Evolutionary conservation across 2,888 invertebrate genomes (phyloP).

Genomic region (Syrphus vitripennis): DNA sequence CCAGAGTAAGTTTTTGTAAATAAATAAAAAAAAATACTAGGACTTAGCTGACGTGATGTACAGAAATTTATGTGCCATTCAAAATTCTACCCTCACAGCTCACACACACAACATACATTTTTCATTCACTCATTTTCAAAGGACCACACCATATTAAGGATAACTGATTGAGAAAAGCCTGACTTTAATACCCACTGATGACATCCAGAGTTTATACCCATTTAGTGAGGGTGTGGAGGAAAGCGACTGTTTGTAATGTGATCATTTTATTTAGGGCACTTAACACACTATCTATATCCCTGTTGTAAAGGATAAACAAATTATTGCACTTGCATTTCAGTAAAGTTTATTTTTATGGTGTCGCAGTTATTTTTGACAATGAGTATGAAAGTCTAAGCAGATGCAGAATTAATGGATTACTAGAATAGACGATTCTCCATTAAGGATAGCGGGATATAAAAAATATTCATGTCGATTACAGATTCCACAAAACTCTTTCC

Average conservation of each 20-base stretch:
- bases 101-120: not conserved
- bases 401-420: conserved; percentile 47
- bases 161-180: conserved; percentile 56
- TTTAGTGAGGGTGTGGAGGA: conserved; percentile 41
- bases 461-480: no score
- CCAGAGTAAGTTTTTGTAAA: conserved; percentile 61
- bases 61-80: conserved; percentile 46
- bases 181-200: conserved; percentile 52
- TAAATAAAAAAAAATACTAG: conserved; percentile 61
- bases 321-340: conserved; percentile 81
- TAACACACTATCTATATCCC: conserved; percentile 75
- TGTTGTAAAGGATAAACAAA: conserved; percentile 78
- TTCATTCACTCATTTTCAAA: conserved; percentile 28
- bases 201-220: conserved; percentile 33
- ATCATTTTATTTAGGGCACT: conserved; percentile 80
- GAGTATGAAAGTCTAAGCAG: conserved; percentile 35
- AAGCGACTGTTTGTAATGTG: conserved; percentile 65
- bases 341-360: conserved; percentile 76
- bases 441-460: not conserved
- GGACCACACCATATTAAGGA: conserved; percentile 60
- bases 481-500: no score
- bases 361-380: conserved; percentile 1
- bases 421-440: not conserved
- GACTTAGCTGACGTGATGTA: conserved; percentile 54
- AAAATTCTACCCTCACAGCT: conserved; percentile 27